These are phyloP conservation scores for Syrmaticus mikado DNA, from an alignment of 2,113 vertebrate species.

Conservation along the genomic window DNA sequence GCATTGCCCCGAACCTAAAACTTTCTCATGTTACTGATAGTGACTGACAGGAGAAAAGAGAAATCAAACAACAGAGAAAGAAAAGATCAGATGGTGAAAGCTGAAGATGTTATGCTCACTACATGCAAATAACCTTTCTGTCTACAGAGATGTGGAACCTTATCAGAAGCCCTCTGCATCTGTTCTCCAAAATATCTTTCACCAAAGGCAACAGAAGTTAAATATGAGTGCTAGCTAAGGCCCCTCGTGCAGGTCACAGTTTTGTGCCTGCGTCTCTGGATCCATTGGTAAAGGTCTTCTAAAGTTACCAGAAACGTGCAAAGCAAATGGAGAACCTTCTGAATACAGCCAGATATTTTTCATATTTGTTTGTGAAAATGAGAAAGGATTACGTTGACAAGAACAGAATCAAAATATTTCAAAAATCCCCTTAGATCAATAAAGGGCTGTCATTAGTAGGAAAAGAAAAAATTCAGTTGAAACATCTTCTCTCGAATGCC, in stretches of 20 bases:
- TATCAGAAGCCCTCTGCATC: background rate
- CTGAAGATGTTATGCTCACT: background rate
- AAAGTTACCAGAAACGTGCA: background rate
- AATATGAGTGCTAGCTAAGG: background rate
- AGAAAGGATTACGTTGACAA: background rate
- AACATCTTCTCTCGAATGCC: background rate
- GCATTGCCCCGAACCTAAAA: background rate
- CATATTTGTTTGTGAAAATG: background rate
- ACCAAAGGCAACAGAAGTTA: background rate
- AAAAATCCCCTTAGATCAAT: background rate
- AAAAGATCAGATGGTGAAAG: background rate
- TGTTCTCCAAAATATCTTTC: background rate
- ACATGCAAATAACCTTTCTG: background rate
- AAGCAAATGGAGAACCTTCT: background rate
- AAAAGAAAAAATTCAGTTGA: background rate
- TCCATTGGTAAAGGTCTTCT: accelerated
- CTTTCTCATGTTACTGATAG: background rate
- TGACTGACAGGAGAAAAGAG: background rate
- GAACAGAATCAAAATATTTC: background rate
- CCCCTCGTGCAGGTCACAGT: accelerated
- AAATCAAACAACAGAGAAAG: background rate
- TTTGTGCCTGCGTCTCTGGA: background rate
- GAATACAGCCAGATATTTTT: background rate
- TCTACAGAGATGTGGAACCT: background rate
- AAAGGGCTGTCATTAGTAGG: background rate